A percentile compares a stretch with the other conserved stretches of the same genome.
phyloP scores from a whole-genome alignment of 1,140 invertebrate genomes.

The Diabrotica virgifera region DNA sequence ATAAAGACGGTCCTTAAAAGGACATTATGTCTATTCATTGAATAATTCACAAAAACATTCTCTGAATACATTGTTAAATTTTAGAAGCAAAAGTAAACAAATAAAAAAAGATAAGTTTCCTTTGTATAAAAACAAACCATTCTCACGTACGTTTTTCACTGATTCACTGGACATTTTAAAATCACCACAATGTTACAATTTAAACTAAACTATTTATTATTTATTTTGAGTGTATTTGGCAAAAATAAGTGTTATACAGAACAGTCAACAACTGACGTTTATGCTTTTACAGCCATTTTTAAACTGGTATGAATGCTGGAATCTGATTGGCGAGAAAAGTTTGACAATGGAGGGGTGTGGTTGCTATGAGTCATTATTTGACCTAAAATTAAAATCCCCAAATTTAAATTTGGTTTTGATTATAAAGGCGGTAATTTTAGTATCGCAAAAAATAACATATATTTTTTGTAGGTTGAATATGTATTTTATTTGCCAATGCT shows the following conservation, averaged over 20 bases:
- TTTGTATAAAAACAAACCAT: neutral
- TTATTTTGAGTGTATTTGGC: neutral
- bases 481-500: too few relatives aligned
- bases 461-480: too few relatives aligned
- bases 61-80: too few relatives aligned
- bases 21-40: constrained; percentile 2
- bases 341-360: neutral
- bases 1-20: constrained; percentile 9
- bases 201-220: neutral
- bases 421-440: too few relatives aligned
- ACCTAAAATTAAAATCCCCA: too few relatives aligned
- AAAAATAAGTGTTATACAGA: neutral
- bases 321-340: neutral
- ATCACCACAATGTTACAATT: neutral
- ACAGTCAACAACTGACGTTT: neutral
- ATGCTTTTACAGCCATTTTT: neutral
- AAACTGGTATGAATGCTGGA: neutral
- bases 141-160: constrained; percentile 47
- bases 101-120: too few relatives aligned
- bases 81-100: too few relatives aligned
- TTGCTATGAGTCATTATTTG: neutral
- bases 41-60: constrained; percentile 9
- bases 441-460: too few relatives aligned
- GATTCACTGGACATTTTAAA: constrained; percentile 48
- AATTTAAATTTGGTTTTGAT: too few relatives aligned